Conservation (phyloP, 2,888 invertebrate genomes). For the Erebia epiphron region DNA sequence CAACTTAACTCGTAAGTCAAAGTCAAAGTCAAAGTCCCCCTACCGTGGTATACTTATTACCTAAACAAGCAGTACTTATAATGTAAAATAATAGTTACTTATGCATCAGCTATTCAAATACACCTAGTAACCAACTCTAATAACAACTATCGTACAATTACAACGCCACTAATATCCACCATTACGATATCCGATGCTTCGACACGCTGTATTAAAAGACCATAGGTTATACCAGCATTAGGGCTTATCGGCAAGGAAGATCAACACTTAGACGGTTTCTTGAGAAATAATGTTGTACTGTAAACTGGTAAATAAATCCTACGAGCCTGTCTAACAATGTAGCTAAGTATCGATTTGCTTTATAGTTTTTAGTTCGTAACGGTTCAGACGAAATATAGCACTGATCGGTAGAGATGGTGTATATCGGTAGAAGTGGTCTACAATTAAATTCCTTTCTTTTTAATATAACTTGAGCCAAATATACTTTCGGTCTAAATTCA, state of each 20-base stretch:
- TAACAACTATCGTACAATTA: constrained; percentile 26
- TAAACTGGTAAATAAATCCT: constrained; percentile 41
- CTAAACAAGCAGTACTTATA: not conserved
- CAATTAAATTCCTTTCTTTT: not conserved
- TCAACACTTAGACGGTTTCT: constrained; percentile 43
- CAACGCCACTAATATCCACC: constrained; percentile 33
- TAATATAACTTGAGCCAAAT: too few relatives aligned
- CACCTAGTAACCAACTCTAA: constrained; percentile 7
- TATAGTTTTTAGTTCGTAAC: constrained; percentile 30
- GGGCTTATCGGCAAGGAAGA: constrained; percentile 40
- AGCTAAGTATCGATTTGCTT: constrained; percentile 33
- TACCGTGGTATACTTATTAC: too few relatives aligned
- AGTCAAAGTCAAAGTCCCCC: too few relatives aligned
- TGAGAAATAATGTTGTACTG: constrained; percentile 46
- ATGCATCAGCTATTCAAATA: constrained; percentile 12
- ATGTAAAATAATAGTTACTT: not conserved
- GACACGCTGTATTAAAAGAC: constrained; percentile 44
- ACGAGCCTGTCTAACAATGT: constrained; percentile 31
- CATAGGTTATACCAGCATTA: constrained; percentile 48
- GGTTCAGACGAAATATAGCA: constrained; percentile 8
- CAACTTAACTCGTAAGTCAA: too few relatives aligned
- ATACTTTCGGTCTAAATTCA: too few relatives aligned
- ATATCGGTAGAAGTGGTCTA: not conserved
- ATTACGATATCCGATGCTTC: constrained; percentile 41
- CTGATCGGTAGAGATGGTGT: constrained; percentile 6